These are phyloP conservation scores for Drosophila neotestacea DNA, from an alignment of 2,888 invertebrate species.

Conservation along the genomic window DNA sequence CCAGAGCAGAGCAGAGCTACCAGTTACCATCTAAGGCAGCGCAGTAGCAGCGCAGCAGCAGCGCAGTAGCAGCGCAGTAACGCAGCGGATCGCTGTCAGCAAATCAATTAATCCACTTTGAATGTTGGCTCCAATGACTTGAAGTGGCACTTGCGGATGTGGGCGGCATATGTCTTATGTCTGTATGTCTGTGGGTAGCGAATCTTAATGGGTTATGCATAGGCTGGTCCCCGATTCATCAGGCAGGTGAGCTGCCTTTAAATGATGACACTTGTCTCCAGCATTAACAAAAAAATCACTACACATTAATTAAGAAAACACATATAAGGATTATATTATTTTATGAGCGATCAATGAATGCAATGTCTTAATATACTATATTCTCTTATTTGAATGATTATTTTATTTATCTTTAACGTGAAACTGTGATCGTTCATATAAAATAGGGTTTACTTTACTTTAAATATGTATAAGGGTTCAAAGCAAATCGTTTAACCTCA, in stretches of 20 bases:
- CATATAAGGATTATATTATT: neutral
- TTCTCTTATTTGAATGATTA: too few species aligned
- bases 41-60: neutral
- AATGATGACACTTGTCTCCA: neutral
- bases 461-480: too few species aligned
- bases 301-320: too few species aligned
- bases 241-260: constrained; percentile 9
- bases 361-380: too few species aligned
- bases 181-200: constrained; percentile 7
- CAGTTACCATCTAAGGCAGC: constrained; percentile 22
- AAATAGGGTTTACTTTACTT: too few species aligned
- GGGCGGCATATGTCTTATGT: constrained; percentile 5
- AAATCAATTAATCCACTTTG: constrained; percentile 41
- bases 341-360: neutral
- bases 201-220: neutral
- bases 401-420: too few species aligned
- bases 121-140: constrained; percentile 12
- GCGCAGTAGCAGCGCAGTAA: neutral
- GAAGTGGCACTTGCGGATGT: constrained; percentile 5
- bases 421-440: too few species aligned
- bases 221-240: neutral
- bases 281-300: neutral
- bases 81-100: constrained; percentile 27
- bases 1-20: constrained; percentile 12
- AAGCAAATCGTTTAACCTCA: too few species aligned